phyloP scores from a whole-genome alignment of 2,797 vertebrate species.

The Enoplosus armatus region DNA sequence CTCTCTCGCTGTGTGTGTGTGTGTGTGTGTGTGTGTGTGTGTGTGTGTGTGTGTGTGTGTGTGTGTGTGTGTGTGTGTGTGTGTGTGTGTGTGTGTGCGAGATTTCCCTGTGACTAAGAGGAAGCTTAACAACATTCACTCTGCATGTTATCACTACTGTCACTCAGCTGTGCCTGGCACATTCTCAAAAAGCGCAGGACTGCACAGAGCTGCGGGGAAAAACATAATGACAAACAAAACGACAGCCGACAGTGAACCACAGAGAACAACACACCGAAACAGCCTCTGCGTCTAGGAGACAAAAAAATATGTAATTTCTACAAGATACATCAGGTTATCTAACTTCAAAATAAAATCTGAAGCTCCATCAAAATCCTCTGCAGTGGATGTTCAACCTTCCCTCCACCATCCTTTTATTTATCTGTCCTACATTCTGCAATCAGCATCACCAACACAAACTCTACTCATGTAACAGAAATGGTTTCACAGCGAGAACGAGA shows the following conservation, averaged over 20 bases:
- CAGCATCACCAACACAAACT: conserved; percentile 20
- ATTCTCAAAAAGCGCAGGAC: conserved; percentile 57
- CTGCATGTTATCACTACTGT: conserved; percentile 59
- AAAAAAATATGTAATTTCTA: conserved; percentile 26
- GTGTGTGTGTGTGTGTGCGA: neutral
- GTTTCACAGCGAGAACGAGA: conserved; percentile 35
- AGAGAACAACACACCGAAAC: conserved; percentile 31
- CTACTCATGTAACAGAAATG: conserved; percentile 10
- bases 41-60: conserved; percentile 1
- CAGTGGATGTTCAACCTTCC: conserved; percentile 13
- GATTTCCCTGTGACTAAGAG: conserved; percentile 59
- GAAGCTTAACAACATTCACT: conserved; percentile 64
- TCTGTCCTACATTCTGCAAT: conserved; percentile 57
- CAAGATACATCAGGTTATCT: conserved; percentile 36
- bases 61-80: conserved; percentile 23
- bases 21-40: conserved; percentile 28
- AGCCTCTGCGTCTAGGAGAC: conserved; percentile 23
- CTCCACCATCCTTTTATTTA: conserved; percentile 29
- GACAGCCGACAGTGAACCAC: conserved; percentile 40
- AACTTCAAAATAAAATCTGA: conserved; percentile 37
- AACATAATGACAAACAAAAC: conserved; percentile 61
- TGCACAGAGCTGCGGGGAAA: conserved; percentile 49
- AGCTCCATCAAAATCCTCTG: conserved; percentile 30
- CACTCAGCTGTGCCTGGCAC: conserved; percentile 65
- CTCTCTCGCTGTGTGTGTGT: neutral